Percentiles rank a stretch among this genome's conserved stretches.
Evolutionary conservation across 1,140 invertebrate species (phyloP).

Genomic region (Macrostomum lignano): DNA sequence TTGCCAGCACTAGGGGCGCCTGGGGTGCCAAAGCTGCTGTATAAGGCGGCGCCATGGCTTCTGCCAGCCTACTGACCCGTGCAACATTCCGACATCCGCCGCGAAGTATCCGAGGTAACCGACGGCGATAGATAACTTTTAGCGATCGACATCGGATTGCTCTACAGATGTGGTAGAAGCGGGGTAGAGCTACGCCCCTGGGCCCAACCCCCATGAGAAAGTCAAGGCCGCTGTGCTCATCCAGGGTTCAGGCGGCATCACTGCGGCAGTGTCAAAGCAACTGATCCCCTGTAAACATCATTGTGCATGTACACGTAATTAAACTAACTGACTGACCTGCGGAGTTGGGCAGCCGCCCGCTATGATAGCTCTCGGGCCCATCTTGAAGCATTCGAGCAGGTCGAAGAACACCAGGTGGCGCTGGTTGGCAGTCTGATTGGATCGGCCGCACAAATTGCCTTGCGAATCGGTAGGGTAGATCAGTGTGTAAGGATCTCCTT

Average conservation of each 20-base stretch:
- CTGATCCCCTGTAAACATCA: background rate
- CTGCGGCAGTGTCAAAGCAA: too few species aligned
- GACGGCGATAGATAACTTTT: too few species aligned
- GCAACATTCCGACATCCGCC: too few species aligned
- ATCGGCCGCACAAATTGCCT: conserved; percentile 41
- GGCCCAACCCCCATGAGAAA: background rate
- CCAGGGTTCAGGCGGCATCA: background rate
- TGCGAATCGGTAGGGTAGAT: conserved; percentile 45
- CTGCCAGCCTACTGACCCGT: too few species aligned
- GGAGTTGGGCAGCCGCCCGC: conserved; percentile 51
- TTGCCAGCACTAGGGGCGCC: too few species aligned
- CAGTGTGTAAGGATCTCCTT: conserved; percentile 28
- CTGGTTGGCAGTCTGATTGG: conserved; percentile 9
- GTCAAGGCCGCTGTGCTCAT: background rate
- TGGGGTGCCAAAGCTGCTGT: too few species aligned
- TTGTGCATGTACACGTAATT: background rate
- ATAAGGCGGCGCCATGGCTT: too few species aligned
- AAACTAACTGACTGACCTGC: conserved; percentile 33
- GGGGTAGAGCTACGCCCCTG: background rate
- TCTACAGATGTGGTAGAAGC: background rate
- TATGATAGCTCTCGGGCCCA: conserved; percentile 36
- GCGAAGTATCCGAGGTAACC: too few species aligned
- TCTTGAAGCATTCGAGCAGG: conserved; percentile 15
- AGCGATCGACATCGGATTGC: background rate
- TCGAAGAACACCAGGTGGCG: conserved; percentile 21